Base-by-base conservation (phyloP, 1,140 invertebrate species). In the Pollicipes pollicipes region DNA sequence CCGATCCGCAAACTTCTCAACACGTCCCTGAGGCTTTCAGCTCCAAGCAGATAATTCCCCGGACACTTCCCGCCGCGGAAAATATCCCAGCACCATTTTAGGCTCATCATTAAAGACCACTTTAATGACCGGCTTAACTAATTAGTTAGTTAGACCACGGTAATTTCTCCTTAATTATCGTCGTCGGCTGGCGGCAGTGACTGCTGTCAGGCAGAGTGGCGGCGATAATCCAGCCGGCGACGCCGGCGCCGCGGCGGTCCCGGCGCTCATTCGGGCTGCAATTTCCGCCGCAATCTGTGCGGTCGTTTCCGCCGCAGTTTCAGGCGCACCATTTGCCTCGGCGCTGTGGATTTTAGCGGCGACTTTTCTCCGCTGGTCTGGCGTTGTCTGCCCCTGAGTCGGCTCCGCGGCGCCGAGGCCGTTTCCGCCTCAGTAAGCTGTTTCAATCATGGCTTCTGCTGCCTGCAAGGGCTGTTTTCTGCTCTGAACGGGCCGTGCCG, bases 51-150 rank as follows among this genome's bases (percentile, higher is more conserved):
- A 58, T 58, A 58, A 58, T 58, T 58, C 45, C 45, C 45, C 2
- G 24, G 24, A 21, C 45, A 58, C 45, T 58, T 58, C 45, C 45
- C 45, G 45, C 45, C 45, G 24, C 45, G 45, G 45, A 58, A 58
- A 58, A 58, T 58, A 58, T 58, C 24, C 45, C 45, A 10, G 45
- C 45, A 21, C 45, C 45, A 58, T 58, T 58, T 58, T 58, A 58
- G 45, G 45, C 45, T 58, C 45, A 58, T 58, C 45, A 58, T 58
- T 58, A 58, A 58, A 58, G 45, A 58, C 45, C 45, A 58, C 45
- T 58, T 58, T 58, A 58, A 58, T 58, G 45, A 58, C 45, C 45
- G 45, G 45, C 45, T 58, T 58, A 58, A 58, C 45, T 58, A 58
- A 58, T 58, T 58, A 58, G 45, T 13, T 58, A 58, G 45, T 58